Evolutionary conservation across 2,888 invertebrate genomes (phyloP), one percentile per base, ranked within the genome.

Genomic region (Patella depressa): DNA sequence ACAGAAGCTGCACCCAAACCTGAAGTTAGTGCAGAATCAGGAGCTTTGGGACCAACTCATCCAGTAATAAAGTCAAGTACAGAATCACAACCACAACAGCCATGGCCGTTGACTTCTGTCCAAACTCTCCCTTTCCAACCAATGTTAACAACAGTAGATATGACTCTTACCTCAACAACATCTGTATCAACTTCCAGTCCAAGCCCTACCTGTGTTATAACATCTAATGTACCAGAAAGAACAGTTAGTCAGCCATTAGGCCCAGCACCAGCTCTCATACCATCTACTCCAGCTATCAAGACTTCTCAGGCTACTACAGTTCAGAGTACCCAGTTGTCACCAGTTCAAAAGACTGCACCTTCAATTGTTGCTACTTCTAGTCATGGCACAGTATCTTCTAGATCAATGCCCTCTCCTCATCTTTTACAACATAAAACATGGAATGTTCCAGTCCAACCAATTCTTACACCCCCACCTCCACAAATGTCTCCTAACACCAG

Each of bases 401-500:
- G 65, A 14, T 65, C 65, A 14, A 65, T 65, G 65, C 65, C 65
- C 3, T 65, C 65, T 3, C 65, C 65, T 3, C 19, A 15, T 15
- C 65, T 65, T 24, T 24, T 65, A 24, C 65, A 65, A 24, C 65
- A 65, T 65, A 65, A 65, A 65, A 65, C 65, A 24, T 65, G 65
- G 65, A 65, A 65, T 65, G 65, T 65, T 24, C 65, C 65, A 24
- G 65, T 65, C 3, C 65, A 19, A 14, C 65, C 65, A 24, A 65
- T 65, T 65, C 65, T 65, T 9, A 65, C 65, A 12, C 65, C 65
- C 19, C 65, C 65, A 65, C 65, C 65, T 12, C 24, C 65, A 24
- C 65, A 65, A 24, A 76, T 73, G 65, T 76, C 78, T 5, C 76
- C 78, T 24, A 74, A 73, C 12, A 55, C 75, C 19, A 19, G 77